Evolutionary conservation across 2,113 vertebrate species (phyloP).

Genomic region (Megalops atlanticus): DNA sequence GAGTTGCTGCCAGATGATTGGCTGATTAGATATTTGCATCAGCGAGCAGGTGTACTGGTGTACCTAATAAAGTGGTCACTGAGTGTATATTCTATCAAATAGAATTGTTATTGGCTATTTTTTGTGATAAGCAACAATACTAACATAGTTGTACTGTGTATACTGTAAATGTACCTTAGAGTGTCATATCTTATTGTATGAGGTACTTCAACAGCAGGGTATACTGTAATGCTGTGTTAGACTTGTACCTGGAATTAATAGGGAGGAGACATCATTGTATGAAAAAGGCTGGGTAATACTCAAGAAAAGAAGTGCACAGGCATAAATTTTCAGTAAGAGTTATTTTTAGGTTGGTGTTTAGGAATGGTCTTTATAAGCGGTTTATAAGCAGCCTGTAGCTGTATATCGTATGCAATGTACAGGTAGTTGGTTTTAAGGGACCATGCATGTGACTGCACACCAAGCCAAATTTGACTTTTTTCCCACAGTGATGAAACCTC

Average conservation of each 20-base stretch:
- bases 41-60: no score
- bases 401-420: no score
- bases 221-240: no score
- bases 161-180: conserved; percentile 62
- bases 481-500: neutral
- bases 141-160: neutral
- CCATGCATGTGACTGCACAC: neutral
- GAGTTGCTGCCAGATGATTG: no score
- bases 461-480: neutral
- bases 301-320: neutral
- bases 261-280: neutral
- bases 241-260: neutral
- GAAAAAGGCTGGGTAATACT: neutral
- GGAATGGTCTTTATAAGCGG: no score
- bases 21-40: no score
- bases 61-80: no score
- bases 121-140: neutral
- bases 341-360: no score
- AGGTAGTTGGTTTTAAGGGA: neutral
- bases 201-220: conserved; percentile 18
- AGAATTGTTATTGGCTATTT: neutral
- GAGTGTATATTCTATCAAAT: neutral
- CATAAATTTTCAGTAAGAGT: neutral
- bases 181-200: conserved; percentile 50
- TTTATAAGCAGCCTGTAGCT: no score